Evolutionary conservation across 2,797 vertebrate species (phyloP), one percentile per base, ranked within the genome.

Genomic region (Mycteria americana): DNA sequence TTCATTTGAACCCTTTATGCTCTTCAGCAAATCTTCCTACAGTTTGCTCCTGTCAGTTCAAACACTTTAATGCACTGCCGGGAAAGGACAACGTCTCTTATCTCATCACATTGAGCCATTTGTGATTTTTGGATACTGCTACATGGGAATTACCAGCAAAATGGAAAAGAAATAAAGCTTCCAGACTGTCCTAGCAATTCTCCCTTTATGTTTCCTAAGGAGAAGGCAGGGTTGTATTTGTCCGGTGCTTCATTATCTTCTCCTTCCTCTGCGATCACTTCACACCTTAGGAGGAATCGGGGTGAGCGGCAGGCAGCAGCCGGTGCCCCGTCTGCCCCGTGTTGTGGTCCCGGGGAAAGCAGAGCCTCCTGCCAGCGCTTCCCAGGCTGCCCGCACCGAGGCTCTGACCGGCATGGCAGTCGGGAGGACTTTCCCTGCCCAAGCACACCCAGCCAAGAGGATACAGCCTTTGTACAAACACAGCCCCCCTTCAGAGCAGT

Each of bases 331-430:
- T 3, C 53, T 7, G 21, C 7, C 6, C 39, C 11, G 4, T 4
- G 0, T 15, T 50, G 28, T 4, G 24, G n/a, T 37, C 30, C 22
- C 0, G 0, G 27, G 16, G 5, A 16, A 15, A 16, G 21, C 45
- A 10, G 53, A 64, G 9, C 33, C 18, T 45, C 46, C 43, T 1
- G 7, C 8, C 3, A 0, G 2, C 1, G 1, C 22, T 51, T 37
- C 72, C 31, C 45, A 23, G 13, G 24, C 10, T 15, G 31, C 24
- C 14, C 0, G 0, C 3, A 2, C 18, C 6, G 2, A 31, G 19
- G 18, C 15, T 56, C 8, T 7, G 14, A 6, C 17, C 5, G 0
- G 2, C 11, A 6, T 4, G 24, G 73, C 14, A 13, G 9, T 3
- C 0, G 0, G 21, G 43, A 85, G 28, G 18, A 9, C 28, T 35